Percentiles rank a stretch among this genome's conserved stretches.
phyloP scores from a whole-genome alignment of 1,140 invertebrate species.

The Brachionus paranguensis region DNA sequence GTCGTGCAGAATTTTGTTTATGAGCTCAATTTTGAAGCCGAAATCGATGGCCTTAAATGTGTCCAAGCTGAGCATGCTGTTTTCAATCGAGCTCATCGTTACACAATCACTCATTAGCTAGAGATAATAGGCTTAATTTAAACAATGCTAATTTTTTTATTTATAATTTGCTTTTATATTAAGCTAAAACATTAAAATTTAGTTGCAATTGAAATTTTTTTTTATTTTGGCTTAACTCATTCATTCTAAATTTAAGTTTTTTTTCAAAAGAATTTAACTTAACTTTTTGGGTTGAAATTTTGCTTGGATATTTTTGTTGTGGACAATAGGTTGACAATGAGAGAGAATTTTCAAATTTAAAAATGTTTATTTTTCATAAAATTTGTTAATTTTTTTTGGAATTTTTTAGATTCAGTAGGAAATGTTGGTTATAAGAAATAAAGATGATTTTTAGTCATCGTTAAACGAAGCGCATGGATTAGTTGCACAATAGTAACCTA shows the following conservation, averaged over 20 bases:
- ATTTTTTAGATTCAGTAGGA: no score
- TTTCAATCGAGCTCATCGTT: not conserved
- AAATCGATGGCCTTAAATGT: not conserved
- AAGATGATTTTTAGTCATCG: no score
- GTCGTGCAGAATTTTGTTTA: slow-evolving; percentile 8
- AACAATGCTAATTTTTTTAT: not conserved
- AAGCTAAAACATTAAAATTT: not conserved
- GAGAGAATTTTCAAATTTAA: no score
- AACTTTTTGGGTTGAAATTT: not conserved
- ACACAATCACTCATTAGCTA: not conserved
- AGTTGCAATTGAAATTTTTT: not conserved
- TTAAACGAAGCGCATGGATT: no score
- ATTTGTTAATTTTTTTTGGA: no score
- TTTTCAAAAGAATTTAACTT: not conserved
- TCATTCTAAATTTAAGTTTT: not conserved
- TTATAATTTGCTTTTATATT: not conserved
- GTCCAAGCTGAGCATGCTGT: not conserved
- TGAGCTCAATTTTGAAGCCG: slow-evolving; percentile 3
- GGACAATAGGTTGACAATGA: not conserved
- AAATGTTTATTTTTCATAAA: no score
- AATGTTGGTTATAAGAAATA: no score
- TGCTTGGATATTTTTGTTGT: not conserved
- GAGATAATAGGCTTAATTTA: not conserved
- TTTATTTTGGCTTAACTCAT: not conserved
- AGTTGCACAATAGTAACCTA: no score